These are phyloP conservation scores for Enteromius mattozi DNA, from an alignment of 2,797 vertebrate species.

Conservation along the genomic window DNA sequence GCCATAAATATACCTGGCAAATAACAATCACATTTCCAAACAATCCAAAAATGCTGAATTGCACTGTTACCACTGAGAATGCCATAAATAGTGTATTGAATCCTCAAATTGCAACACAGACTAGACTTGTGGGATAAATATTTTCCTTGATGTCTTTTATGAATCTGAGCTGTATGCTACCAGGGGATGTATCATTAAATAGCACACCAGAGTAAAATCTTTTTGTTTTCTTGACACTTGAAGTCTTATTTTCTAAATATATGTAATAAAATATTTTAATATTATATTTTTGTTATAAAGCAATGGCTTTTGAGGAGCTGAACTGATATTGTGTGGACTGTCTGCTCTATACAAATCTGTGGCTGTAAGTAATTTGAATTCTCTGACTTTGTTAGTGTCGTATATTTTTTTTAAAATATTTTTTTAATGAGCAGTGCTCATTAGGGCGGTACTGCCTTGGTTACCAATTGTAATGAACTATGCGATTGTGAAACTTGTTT, in stretches of 20 bases:
- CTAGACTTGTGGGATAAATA: background rate
- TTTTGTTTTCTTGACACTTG: background rate
- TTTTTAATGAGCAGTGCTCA: background rate
- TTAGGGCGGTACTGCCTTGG: background rate
- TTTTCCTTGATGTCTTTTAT: background rate
- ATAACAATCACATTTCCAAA: background rate
- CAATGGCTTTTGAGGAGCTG: slow-evolving; percentile 17
- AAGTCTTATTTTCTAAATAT: background rate
- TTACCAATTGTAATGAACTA: background rate
- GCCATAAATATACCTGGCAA: background rate
- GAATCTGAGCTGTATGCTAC: background rate
- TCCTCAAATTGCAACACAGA: slow-evolving; percentile 9
- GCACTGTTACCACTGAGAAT: background rate
- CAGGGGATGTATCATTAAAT: background rate
- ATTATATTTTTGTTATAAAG: background rate
- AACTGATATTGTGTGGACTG: background rate
- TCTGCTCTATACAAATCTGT: background rate
- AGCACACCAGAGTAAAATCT: background rate
- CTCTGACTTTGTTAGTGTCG: background rate
- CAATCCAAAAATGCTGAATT: slow-evolving; percentile 13
- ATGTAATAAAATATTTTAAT: background rate
- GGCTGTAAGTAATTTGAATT: slow-evolving; percentile 28
- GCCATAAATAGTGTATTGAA: background rate
- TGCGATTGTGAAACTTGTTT: background rate
- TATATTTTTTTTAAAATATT: too few species aligned